Percentiles rank a stretch among this genome's conserved stretches.
phyloP scores from a whole-genome alignment of 1,140 invertebrate genomes.

The Charaxes varanes region DNA sequence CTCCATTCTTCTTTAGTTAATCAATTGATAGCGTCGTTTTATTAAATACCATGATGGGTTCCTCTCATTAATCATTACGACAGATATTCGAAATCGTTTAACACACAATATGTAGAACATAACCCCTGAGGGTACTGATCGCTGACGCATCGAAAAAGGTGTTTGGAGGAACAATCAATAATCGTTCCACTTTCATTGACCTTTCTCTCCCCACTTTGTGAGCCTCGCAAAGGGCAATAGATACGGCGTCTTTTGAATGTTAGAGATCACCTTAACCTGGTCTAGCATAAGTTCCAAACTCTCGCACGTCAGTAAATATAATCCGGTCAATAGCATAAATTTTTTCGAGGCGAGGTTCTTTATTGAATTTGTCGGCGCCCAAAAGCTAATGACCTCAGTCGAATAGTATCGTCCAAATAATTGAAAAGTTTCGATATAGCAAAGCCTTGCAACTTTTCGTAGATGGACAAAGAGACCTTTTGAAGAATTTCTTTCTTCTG shows the following conservation, averaged over 20 bases:
- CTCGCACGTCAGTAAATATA: slow-evolving; percentile 59
- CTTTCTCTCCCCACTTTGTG: slow-evolving; percentile 29
- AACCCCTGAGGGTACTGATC: slow-evolving; percentile 35
- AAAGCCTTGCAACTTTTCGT: slow-evolving; percentile 5
- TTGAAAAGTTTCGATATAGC: slow-evolving; percentile 28
- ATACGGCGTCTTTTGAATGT: slow-evolving; percentile 19
- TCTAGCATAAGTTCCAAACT: slow-evolving; percentile 28
- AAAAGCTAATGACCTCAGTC: slow-evolving; percentile 42
- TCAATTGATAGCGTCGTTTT: no score
- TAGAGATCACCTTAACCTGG: slow-evolving; percentile 30
- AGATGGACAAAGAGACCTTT: slow-evolving; percentile 3
- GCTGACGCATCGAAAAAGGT: slow-evolving; percentile 59
- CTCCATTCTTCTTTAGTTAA: no score
- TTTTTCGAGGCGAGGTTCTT: slow-evolving; percentile 56
- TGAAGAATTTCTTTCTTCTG: no score
- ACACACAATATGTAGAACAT: slow-evolving; percentile 51
- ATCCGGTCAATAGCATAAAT: slow-evolving; percentile 67
- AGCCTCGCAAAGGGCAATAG: slow-evolving; percentile 22
- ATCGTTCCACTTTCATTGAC: slow-evolving; percentile 39
- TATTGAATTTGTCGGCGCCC: slow-evolving; percentile 61
- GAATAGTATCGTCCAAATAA: slow-evolving; percentile 32
- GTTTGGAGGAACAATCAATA: slow-evolving; percentile 65
- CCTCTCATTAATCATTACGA: slow-evolving; percentile 28
- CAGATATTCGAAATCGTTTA: slow-evolving; percentile 45
- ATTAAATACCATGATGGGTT: no score